Evolutionary conservation across 2,888 invertebrate species (phyloP), one percentile per base, ranked within the genome.

Genomic region (Nemoura dubitans): DNA sequence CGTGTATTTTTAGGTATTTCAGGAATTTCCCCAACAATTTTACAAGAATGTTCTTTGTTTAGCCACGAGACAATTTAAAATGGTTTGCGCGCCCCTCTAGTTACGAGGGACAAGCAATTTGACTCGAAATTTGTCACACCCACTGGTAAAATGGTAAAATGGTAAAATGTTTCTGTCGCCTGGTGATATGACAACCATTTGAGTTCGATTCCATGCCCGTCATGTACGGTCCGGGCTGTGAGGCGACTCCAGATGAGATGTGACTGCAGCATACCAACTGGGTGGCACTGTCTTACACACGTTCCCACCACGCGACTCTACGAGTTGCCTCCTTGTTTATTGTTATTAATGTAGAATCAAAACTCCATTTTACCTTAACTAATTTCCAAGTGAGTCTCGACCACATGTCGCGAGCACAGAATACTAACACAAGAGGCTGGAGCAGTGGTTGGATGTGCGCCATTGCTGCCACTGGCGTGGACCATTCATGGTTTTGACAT

Each of bases 321-420:
- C 3, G 2, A 21, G 14, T 16, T 21, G 21, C 59, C 59, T 21
- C 10, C 36, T 76, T 86, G 59, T 86, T 86, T 86, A 86, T 86
- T 86, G 86, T 86, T 86, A 86, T 81, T 86, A 82, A 86, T 86
- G 81, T 86, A 30, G 81, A 86, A 86, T 86, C 86, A 81, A 86
- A 86, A 81, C 85, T 28, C 59, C 43, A 26, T 21, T 28, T 10
- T 26, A 42, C 76, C 27, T 29, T 85, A 29, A 76, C 85, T 85
- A 76, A 76, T 85, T 85, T 85, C 29, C 76, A 76, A 85, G 76
- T 85, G 76, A 27, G 29, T 36, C 59, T 59, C 16, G 59, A 21
- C 59, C 16, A 2, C 59, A 59, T 59, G 59, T 10, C 59, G 59
- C 14, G 59, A 59, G 21, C 14, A 21, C 21, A 59, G 59, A 59